Conservation (phyloP, 2,113 vertebrate genomes). For the Lamprotornis superbus region DNA sequence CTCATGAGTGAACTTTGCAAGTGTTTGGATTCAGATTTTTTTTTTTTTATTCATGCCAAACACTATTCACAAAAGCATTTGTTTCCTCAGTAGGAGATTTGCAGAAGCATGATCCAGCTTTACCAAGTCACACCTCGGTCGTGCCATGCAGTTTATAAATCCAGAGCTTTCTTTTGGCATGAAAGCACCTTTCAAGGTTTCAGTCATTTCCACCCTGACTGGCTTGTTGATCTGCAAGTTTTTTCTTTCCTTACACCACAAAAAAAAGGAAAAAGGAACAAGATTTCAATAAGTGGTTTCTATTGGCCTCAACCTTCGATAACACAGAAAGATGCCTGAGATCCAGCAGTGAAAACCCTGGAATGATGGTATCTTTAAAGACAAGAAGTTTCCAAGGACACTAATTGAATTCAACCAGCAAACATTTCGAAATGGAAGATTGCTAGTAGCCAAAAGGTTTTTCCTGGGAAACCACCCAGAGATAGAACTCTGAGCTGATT, state of each 20-base stretch:
- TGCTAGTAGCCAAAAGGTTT: constrained; percentile 47
- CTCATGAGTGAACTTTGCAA: background rate
- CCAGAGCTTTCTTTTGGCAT: background rate
- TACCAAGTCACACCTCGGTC: background rate
- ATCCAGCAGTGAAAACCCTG: background rate
- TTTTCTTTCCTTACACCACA: background rate
- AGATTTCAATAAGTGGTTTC: background rate
- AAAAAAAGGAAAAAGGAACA: background rate
- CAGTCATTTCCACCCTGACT: background rate
- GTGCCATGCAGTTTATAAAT: background rate
- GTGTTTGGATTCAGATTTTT: background rate
- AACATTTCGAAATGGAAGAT: constrained; percentile 33
- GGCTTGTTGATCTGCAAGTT: background rate
- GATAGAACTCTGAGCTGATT: constrained; percentile 47
- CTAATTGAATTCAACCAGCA: constrained; percentile 9
- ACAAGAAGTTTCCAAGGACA: constrained; percentile 26
- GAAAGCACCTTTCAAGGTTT: background rate
- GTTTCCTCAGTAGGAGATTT: background rate
- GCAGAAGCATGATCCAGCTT: background rate
- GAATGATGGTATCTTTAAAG: constrained; percentile 32
- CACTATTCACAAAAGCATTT: background rate
- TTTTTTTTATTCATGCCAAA: background rate
- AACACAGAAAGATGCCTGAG: background rate
- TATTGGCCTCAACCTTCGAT: background rate
- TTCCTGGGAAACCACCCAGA: constrained; percentile 56